Conservation (phyloP, 2,797 vertebrate genomes). For the Phoeniculus purpureus region DNA sequence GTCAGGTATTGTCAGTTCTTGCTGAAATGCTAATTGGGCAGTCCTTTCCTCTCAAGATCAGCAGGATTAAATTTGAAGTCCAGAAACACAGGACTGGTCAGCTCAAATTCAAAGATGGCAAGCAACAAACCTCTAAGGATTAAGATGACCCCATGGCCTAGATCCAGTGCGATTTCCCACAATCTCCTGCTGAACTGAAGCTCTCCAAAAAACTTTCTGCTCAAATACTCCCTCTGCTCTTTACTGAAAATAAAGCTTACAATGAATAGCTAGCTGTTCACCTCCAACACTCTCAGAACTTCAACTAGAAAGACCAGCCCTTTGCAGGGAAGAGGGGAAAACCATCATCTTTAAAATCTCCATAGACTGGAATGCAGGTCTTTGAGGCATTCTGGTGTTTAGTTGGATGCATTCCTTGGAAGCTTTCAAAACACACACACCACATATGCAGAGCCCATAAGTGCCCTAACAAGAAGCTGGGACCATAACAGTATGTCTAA, state of each 20-base stretch:
- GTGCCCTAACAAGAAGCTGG: not conserved
- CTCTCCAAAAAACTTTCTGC: not conserved
- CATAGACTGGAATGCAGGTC: too few species aligned
- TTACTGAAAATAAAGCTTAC: not conserved
- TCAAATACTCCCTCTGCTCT: not conserved
- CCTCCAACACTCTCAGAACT: not conserved
- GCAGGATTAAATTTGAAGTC: not conserved
- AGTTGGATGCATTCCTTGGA: not conserved
- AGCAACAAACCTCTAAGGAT: not conserved
- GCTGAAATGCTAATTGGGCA: not conserved
- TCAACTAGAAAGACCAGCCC: not conserved
- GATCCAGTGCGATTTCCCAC: not conserved
- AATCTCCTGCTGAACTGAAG: not conserved
- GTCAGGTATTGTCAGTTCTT: not conserved
- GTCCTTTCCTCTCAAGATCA: not conserved
- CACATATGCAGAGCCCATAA: fast-evolving
- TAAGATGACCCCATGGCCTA: not conserved
- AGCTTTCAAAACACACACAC: not conserved
- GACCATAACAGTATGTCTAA: not conserved
- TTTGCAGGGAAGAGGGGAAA: not conserved
- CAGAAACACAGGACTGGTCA: not conserved
- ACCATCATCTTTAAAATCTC: not conserved
- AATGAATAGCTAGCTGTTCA: not conserved
- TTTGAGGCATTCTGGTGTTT: not conserved
- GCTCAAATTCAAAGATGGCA: not conserved